These are phyloP conservation scores for Cheilosia scutellata DNA, from an alignment of 2,888 invertebrate genomes.

Conservation along the genomic window DNA sequence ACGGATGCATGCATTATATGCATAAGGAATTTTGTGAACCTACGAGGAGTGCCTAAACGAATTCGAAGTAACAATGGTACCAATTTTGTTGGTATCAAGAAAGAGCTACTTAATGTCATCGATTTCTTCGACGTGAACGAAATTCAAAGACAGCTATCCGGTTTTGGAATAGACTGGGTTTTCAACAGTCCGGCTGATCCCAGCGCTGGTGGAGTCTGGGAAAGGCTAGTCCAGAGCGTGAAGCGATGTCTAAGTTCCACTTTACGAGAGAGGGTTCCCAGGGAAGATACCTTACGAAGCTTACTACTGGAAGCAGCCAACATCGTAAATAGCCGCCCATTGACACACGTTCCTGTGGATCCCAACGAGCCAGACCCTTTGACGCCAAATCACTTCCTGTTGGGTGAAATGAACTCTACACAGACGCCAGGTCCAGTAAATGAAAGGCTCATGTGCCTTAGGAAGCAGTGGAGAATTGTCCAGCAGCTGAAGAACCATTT, in stretches of 20 bases:
- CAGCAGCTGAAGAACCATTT: background rate
- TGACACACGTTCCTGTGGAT: constrained; percentile 1
- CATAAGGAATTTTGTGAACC: background rate
- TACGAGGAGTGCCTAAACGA: background rate
- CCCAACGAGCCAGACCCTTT: background rate
- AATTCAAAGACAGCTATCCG: background rate
- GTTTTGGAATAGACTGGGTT: background rate
- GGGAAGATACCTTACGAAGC: background rate
- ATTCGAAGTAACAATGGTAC: constrained; percentile 1
- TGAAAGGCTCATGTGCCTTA: background rate
- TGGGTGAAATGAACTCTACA: background rate
- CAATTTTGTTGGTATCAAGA: background rate
- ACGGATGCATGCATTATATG: background rate
- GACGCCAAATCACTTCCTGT: constrained; percentile 16
- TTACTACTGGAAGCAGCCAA: constrained; percentile 7
- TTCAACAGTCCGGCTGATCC: background rate
- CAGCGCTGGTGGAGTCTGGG: constrained; percentile 28
- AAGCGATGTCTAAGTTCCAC: background rate
- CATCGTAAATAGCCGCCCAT: constrained; percentile 17
- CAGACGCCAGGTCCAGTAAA: background rate
- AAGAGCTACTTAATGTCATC: background rate
- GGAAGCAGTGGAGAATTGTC: background rate
- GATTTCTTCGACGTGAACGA: background rate
- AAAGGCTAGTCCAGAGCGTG: no score
- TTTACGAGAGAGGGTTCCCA: background rate